These are phyloP conservation scores for Falco naumanni DNA, from an alignment of 2,797 vertebrate genomes.

Conservation along the genomic window DNA sequence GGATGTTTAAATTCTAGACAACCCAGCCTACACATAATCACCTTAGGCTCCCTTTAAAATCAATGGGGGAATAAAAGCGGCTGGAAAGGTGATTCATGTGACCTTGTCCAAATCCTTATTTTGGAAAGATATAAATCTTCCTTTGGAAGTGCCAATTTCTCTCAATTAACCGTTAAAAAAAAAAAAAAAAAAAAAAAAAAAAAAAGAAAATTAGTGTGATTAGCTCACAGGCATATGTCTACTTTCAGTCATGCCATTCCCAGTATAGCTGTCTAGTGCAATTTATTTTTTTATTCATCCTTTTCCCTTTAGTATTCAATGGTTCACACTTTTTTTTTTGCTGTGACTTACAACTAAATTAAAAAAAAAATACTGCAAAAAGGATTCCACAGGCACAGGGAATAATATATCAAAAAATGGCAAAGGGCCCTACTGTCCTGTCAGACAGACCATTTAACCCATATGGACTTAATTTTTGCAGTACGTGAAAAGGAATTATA, in stretches of 20 bases:
- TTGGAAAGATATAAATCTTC: slow-evolving; percentile 1
- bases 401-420: neutral
- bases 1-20: neutral
- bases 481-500: neutral
- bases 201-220: slow-evolving; percentile 1
- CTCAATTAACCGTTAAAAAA: neutral
- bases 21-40: neutral
- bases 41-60: neutral
- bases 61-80: neutral
- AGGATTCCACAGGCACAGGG: neutral
- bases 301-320: neutral
- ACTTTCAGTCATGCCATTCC: neutral
- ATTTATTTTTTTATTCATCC: neutral
- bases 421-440: neutral
- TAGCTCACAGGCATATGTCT: neutral
- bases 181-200: neutral
- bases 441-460: neutral
- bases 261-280: neutral
- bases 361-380: neutral
- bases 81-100: neutral
- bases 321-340: neutral
- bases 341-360: neutral
- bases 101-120: neutral
- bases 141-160: slow-evolving; percentile 15
- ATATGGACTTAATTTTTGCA: neutral